Evolutionary conservation across 1,140 invertebrate species (phyloP), one percentile per base, ranked within the genome.

Genomic region (Ericerus pela): DNA sequence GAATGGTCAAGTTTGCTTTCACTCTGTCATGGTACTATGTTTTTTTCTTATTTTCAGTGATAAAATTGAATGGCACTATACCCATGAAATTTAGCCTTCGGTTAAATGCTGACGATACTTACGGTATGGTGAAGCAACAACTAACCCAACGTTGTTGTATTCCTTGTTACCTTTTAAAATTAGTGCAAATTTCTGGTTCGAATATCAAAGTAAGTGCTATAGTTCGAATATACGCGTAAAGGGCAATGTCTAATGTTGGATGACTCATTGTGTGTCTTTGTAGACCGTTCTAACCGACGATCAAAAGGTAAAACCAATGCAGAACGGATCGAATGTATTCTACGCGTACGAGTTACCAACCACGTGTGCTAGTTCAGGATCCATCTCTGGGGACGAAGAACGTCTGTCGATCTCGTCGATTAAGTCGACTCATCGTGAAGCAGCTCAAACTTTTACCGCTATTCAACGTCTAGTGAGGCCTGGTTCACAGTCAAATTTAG

Each of bases 31-130:
- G 36, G 47, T 55, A n/a, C n/a, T n/a, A 2, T 36, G 24, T 51
- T 51, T 30, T 55, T 58, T 54, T 24, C 56, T 62, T 51, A 54
- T 66, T 73, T 61, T 24, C 67, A 82, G 85, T 89, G 10, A 79
- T 89, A 58, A 70, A 79, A 18, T 68, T 88, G 55, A 83, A 88
- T 68, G 88, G 86, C 0, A 80, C 80, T 14, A 76, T 82, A 24
- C 88, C 88, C 1, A 74, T 82, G 0, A 85, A 85, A 64, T 92
- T 90, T 67, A 87, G 86, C 1, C 69, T 91, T 38, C 72, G 85
- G 11, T 71, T 89, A 12, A 84, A 83, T 67, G 81, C 83, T 26
- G 86, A 89, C 62, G 83, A 83, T 59, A 81, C 80, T 31, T 88
- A 88, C 62, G 66, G 70, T 6, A 76, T 79, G 38, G 66, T 88